Conservation (phyloP, 1,140 invertebrate species). For the Zaprionus taronus region DNA sequence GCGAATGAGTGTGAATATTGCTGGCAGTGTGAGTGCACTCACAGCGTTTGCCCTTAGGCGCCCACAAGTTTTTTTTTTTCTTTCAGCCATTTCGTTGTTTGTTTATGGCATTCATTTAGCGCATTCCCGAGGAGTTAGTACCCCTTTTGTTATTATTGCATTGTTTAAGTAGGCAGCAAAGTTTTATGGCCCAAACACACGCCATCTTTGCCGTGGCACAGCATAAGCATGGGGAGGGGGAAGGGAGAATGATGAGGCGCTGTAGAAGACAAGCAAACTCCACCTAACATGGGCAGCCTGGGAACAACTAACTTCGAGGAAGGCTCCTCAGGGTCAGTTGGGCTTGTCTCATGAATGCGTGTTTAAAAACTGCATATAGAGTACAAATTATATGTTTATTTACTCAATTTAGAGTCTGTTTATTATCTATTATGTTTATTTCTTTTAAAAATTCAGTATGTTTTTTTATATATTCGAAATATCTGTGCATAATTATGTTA, state of each 20-base stretch:
- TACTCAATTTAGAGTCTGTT: background rate
- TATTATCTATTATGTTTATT: no score
- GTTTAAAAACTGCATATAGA: background rate
- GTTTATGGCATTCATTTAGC: constrained; percentile 78
- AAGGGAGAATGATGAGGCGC: no score
- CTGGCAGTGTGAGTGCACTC: constrained; percentile 3
- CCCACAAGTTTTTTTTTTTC: constrained; percentile 38
- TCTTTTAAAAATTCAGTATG: no score
- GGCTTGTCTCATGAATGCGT: background rate
- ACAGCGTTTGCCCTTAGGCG: background rate
- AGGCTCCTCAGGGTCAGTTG: background rate
- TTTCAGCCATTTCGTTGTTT: constrained; percentile 17
- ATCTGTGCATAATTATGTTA: no score
- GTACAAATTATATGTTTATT: background rate
- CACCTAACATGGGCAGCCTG: constrained; percentile 4
- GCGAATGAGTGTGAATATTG: constrained; percentile 16
- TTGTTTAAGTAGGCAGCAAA: constrained; percentile 49
- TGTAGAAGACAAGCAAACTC: background rate
- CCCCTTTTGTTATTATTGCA: constrained; percentile 42
- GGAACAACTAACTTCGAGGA: background rate
- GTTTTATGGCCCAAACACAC: constrained; percentile 65
- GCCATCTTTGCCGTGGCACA: constrained; percentile 50
- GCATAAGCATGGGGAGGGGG: no score
- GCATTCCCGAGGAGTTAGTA: constrained; percentile 45
- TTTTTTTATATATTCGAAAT: accelerated